Evolutionary conservation across 2,113 vertebrate genomes (phyloP).

Genomic region (Spea bombifrons): DNA sequence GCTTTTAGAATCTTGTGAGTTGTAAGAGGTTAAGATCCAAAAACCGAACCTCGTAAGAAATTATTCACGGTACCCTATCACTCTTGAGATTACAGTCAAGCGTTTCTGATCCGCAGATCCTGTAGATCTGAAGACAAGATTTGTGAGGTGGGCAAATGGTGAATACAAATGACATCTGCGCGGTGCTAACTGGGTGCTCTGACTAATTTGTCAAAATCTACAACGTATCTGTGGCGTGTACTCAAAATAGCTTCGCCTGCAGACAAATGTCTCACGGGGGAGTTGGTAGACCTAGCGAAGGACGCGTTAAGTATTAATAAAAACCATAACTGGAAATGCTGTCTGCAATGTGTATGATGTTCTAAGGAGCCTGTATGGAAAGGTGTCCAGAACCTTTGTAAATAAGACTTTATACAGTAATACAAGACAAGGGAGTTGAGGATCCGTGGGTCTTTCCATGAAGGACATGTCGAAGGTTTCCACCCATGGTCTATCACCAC

Average conservation of each 20-base stretch:
- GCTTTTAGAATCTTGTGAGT: not conserved
- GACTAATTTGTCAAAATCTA: constrained; percentile 10
- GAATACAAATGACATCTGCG: not conserved
- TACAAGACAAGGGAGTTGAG: too few relatives aligned
- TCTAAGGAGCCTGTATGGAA: too few relatives aligned
- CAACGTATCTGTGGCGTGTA: not conserved
- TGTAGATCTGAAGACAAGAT: constrained; percentile 5
- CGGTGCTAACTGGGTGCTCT: not conserved
- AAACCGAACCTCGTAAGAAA: not conserved
- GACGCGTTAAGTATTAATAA: not conserved
- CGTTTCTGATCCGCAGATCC: too few relatives aligned
- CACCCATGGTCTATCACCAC: too few relatives aligned
- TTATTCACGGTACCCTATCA: not conserved
- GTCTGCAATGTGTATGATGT: too few relatives aligned
- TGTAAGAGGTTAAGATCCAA: constrained; percentile 8
- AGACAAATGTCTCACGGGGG: not conserved
- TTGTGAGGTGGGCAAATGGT: not conserved
- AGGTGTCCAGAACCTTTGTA: too few relatives aligned
- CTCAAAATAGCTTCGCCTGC: constrained; percentile 17
- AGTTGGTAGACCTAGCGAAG: not conserved
- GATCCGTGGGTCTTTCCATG: too few relatives aligned
- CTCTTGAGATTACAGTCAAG: not conserved
- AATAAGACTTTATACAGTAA: too few relatives aligned
- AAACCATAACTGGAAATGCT: too few relatives aligned
- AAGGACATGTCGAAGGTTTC: too few relatives aligned